Evolutionary conservation across 2,113 vertebrate genomes (phyloP).

Genomic region (Ascaphus truei): DNA sequence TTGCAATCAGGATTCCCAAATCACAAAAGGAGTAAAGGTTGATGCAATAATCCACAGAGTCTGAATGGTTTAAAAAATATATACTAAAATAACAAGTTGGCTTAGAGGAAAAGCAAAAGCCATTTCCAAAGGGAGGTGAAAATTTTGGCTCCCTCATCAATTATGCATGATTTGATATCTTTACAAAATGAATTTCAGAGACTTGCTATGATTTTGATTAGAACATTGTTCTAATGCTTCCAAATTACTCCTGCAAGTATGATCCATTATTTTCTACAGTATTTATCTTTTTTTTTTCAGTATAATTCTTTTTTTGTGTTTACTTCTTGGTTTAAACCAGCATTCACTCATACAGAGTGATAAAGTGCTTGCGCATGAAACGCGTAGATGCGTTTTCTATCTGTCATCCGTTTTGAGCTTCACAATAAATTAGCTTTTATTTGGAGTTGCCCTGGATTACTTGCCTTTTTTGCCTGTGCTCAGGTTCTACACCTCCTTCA

Average conservation of each 20-base stretch:
- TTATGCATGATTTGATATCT: constrained; percentile 45
- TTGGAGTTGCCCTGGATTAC: no score
- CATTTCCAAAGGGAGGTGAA: constrained; percentile 45
- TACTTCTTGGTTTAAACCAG: no score
- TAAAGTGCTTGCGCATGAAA: no score
- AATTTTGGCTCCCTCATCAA: constrained; percentile 49
- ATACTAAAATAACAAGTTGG: constrained; percentile 44
- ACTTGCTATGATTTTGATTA: constrained; percentile 37
- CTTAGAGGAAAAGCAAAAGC: constrained; percentile 49
- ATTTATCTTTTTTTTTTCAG: not conserved
- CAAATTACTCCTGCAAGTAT: constrained; percentile 1
- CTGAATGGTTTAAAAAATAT: constrained; percentile 44
- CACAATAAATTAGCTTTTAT: no score
- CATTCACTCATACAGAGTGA: no score
- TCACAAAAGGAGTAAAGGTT: constrained; percentile 37
- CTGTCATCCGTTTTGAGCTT: no score
- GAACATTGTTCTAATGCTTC: constrained; percentile 24
- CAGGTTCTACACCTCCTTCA: no score
- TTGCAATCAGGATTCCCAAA: constrained; percentile 46
- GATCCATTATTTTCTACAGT: not conserved
- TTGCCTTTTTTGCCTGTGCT: no score
- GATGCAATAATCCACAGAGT: constrained; percentile 51
- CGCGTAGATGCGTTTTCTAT: no score
- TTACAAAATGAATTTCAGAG: constrained; percentile 41
- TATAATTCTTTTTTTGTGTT: no score